phyloP scores from a whole-genome alignment of 2,113 vertebrate species.

The Onychostruthus taczanowskii region DNA sequence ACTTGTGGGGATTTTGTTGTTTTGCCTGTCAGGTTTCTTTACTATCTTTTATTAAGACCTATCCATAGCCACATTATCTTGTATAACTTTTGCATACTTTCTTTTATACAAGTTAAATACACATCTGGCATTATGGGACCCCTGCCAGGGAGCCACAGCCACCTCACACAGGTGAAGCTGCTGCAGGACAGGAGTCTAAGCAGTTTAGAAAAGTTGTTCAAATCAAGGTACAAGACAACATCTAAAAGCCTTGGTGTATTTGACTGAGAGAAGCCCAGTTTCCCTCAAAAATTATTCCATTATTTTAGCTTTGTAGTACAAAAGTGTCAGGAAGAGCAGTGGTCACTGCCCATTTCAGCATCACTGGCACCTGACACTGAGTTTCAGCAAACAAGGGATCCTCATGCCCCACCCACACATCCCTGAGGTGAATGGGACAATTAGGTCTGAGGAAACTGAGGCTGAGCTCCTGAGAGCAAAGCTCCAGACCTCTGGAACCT shows the following conservation, averaged over 20 bases:
- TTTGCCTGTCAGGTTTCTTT: neutral
- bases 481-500: neutral
- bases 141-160: neutral
- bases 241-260: neutral
- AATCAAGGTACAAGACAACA: neutral
- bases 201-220: neutral
- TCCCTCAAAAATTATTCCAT: neutral
- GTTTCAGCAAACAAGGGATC: neutral
- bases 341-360: neutral
- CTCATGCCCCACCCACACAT: neutral
- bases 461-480: neutral
- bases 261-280: neutral
- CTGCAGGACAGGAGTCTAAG: neutral
- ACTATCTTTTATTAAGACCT: neutral
- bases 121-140: neutral
- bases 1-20: neutral
- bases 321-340: neutral
- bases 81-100: neutral
- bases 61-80: neutral
- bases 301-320: neutral
- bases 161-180: neutral
- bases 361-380: neutral
- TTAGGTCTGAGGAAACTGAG: neutral
- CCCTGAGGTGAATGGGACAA: rapidly evolving
- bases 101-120: neutral